Conservation (phyloP, 2,113 vertebrate species). For the Sapayoa aenigma region DNA sequence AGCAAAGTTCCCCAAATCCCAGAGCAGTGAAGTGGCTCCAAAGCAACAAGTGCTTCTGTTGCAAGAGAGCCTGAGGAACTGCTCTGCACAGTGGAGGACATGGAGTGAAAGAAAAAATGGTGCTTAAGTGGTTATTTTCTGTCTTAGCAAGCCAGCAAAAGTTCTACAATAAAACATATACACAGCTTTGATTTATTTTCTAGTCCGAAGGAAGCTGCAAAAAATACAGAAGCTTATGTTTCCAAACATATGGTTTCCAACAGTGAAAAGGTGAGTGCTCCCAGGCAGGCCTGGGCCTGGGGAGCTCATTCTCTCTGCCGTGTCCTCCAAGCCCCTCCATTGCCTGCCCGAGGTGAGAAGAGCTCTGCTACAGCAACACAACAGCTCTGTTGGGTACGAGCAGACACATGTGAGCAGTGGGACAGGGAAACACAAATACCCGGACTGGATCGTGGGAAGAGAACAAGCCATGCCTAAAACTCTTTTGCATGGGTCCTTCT, state of each 20-base stretch:
- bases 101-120: neutral
- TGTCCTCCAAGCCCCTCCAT: neutral
- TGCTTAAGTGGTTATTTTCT: neutral
- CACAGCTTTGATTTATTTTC: neutral
- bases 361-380: neutral
- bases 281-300: neutral
- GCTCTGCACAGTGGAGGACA: neutral
- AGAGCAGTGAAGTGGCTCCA: neutral
- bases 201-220: neutral
- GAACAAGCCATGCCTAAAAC: neutral
- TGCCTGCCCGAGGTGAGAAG: accelerated
- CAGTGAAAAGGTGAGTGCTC: neutral
- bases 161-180: neutral
- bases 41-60: neutral
- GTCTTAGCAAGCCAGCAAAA: neutral
- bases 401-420: neutral
- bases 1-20: neutral
- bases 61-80: neutral
- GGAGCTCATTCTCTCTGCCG: neutral
- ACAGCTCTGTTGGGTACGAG: accelerated
- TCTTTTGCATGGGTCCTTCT: neutral
- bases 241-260: neutral
- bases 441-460: neutral
- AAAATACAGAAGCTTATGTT: neutral
- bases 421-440: neutral